Base-by-base conservation (phyloP, 2,797 vertebrate genomes). In the Phoeniculus purpureus region DNA sequence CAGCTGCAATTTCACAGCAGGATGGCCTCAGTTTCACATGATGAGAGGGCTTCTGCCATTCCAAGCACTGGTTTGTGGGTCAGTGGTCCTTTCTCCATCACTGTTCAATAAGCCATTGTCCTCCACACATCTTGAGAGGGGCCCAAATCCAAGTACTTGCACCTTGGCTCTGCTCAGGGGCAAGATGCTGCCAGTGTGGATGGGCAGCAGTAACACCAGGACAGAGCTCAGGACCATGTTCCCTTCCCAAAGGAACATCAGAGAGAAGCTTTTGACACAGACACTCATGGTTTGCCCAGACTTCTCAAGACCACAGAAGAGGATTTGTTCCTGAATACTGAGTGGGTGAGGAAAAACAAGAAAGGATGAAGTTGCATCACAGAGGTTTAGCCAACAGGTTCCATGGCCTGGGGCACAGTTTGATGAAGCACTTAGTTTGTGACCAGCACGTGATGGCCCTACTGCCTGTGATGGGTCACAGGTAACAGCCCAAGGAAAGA, bases 161-260 rank as follows among this genome's bases (percentile, higher is more conserved):
- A 55, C 34, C 21, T 2, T 19, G 22, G n/a, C 50, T 50, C 43
- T 2, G 6, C 40, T 22, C 2, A 1, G 5, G 13, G 27, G 12
- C 29, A 40, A 48, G 34, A 73, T 23, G 34, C 9, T 78, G 55
- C 22, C 26, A 19, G 11, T 3, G 27, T 0, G 2, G 59, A 58
- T 10, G 12, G 15, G 22, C 58, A 91, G 32, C 1, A 0, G 34
- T 19, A 45, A 77, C 3, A 7, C 19, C 23, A 48, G 29, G 50
- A 13, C 4, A 64, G 20, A 71, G 20, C 4, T 40, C 66, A 75
- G 29, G 26, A 45, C 23, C 25, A 20, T 0, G 0, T 0, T 50
- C 6, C 29, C 21, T 22, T 68, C 87, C 43, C 55, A 66, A 81
- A 37, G n/a, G 82, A 61, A 47, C 9, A 6, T 6, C 1, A 0